Evolutionary conservation across 2,797 vertebrate genomes (phyloP).

Genomic region (Picus viridis): DNA sequence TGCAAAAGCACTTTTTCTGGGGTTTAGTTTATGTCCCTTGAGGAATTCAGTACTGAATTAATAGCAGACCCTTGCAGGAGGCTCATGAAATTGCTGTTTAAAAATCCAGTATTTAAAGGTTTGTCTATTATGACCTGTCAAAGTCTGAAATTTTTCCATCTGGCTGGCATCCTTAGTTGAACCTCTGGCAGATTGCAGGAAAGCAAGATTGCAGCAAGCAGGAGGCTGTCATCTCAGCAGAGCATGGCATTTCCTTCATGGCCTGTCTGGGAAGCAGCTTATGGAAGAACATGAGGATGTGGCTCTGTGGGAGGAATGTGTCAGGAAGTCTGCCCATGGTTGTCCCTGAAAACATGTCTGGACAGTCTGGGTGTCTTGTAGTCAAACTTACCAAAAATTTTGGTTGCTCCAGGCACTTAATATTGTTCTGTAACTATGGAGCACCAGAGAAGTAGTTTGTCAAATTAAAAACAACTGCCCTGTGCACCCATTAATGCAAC

Average conservation of each 20-base stretch:
- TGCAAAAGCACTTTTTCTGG: neutral
- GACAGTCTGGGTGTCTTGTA: neutral
- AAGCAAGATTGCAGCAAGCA: neutral
- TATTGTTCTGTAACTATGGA: neutral
- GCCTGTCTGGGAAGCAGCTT: neutral
- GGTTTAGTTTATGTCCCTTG: neutral
- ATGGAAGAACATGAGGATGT: accelerated
- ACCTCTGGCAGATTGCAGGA: neutral
- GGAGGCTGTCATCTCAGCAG: accelerated
- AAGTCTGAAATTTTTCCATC: neutral
- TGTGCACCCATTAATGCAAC: neutral
- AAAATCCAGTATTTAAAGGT: neutral
- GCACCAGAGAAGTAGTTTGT: neutral
- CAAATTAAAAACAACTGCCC: neutral
- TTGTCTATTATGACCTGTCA: neutral
- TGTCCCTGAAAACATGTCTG: accelerated
- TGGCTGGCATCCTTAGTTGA: neutral
- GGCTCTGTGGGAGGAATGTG: accelerated
- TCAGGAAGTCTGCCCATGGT: accelerated
- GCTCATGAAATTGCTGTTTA: too few species aligned
- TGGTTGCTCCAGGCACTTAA: neutral
- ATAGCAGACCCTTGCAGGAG: neutral
- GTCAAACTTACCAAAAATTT: neutral
- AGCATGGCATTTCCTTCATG: accelerated
- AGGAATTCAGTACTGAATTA: neutral